A percentile compares a stretch with the other conserved stretches of the same genome.
phyloP scores from a whole-genome alignment of 2,888 invertebrate species.

The Sinopyrophorus schimmeli region DNA sequence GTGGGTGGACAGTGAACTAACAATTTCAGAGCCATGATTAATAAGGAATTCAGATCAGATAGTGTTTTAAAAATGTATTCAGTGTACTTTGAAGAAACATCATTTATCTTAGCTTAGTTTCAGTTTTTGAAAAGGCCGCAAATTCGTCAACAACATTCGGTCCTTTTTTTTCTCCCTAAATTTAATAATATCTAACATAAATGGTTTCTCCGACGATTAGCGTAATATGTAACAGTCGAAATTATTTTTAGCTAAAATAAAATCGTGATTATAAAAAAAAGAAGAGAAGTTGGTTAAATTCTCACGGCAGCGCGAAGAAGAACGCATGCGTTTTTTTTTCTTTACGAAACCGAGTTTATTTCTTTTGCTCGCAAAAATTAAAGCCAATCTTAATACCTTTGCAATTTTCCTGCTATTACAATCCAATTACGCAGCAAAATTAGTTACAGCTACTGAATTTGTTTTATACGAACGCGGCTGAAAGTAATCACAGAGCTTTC shows the following conservation, averaged over 20 bases:
- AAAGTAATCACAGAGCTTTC: conserved; percentile 21
- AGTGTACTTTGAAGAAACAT: conserved; percentile 25
- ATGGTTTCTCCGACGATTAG: no score
- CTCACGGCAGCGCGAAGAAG: conserved; percentile 4
- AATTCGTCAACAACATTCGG: conserved; percentile 27
- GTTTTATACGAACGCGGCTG: conserved; percentile 19
- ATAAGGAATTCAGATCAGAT: conserved; percentile 28
- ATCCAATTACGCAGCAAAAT: conserved; percentile 24
- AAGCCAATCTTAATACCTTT: conserved; percentile 14
- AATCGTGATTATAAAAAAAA: no score
- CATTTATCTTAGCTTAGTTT: conserved; percentile 27
- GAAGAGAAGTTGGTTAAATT: no score
- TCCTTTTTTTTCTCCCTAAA: no score
- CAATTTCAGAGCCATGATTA: conserved; percentile 22
- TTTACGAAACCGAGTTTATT: neutral
- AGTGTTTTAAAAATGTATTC: conserved; percentile 31
- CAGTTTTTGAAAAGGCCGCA: conserved; percentile 19
- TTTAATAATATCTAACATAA: no score
- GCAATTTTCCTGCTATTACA: conserved; percentile 11
- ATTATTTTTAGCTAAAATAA: no score
- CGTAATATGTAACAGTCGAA: no score
- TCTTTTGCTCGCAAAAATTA: conserved; percentile 11
- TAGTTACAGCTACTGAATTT: conserved; percentile 27
- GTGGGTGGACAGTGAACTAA: conserved; percentile 17
- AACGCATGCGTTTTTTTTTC: conserved; percentile 1